These are phyloP conservation scores for Cabera pusaria DNA, from an alignment of 2,888 invertebrate genomes.

Conservation along the genomic window DNA sequence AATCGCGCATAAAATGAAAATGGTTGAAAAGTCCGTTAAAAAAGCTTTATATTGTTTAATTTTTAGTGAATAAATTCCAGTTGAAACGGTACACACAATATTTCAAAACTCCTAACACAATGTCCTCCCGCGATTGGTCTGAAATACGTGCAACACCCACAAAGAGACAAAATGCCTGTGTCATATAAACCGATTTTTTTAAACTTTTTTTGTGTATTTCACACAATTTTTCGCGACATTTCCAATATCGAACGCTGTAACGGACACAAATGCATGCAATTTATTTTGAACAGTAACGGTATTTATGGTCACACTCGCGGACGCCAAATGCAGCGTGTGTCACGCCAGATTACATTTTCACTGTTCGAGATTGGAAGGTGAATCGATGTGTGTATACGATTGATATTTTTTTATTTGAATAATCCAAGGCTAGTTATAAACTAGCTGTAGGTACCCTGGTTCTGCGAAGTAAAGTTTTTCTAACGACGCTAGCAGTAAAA, in stretches of 20 bases:
- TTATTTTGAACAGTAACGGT: constrained; percentile 26
- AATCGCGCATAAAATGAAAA: too few relatives aligned
- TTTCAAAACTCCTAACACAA: too few relatives aligned
- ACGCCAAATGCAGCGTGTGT: constrained; percentile 29
- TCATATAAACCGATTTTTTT: constrained; percentile 10
- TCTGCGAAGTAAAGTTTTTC: too few relatives aligned
- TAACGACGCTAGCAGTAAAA: too few relatives aligned
- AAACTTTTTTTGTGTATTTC: constrained; percentile 11
- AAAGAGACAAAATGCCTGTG: constrained; percentile 11
- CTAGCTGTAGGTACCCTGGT: too few relatives aligned
- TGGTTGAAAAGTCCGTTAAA: too few relatives aligned
- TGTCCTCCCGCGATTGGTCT: too few relatives aligned
- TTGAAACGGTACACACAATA: constrained; percentile 30
- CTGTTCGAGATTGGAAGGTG: constrained; percentile 26
- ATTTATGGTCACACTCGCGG: constrained; percentile 29
- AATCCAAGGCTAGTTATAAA: too few relatives aligned
- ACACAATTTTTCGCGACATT: constrained; percentile 13
- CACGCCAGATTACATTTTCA: constrained; percentile 30
- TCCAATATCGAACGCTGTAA: constrained; percentile 24
- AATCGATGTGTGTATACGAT: background rate
- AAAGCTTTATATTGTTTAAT: too few relatives aligned
- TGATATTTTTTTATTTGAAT: background rate
- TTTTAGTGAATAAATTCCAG: constrained; percentile 45
- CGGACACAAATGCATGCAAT: constrained; percentile 27
- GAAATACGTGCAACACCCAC: background rate